Evolutionary conservation across 2,888 invertebrate genomes (phyloP), one percentile per base, ranked within the genome.

Genomic region (Leistus spinibarbis): DNA sequence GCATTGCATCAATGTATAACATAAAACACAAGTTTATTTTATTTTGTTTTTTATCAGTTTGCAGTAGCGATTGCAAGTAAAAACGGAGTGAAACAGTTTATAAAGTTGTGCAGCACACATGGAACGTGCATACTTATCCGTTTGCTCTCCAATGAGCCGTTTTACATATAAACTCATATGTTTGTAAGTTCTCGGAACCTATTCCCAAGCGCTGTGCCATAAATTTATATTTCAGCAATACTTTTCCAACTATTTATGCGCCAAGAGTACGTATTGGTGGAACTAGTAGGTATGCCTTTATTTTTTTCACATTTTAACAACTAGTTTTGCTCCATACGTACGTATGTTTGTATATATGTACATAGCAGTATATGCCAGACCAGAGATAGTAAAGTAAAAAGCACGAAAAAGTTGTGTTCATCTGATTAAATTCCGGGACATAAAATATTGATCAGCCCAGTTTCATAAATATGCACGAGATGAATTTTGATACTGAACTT

Each of bases 201-300:
- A 60, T 19, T 60, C 60, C 10, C 17, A 10, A 60, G 22, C 22
- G 17, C 9, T 20, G 16, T 20, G 9, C 3, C 22, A 60, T 20
- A 60, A 60, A 60, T 60, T 60, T 60, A 60, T 20, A 60, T 60
- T 60, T 60, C 22, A 60, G 22, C 17, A 16, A 60, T 60, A 60
- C 17, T 40, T 40, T 40, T 13, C 10, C 40, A 40, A 40, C 40
- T 40, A 40, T 40, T 40, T 40, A 40, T 40, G 40, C 40, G 40
- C 40, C 40, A 40, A 40, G 40, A 40, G 40, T 40, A 40, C 40
- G n/a, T n/a, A n/a, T n/a, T n/a, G n/a, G n/a, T n/a, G n/a, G n/a
- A n/a, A n/a, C n/a, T n/a, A n/a, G n/a, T n/a, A n/a, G n/a, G n/a
- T n/a, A n/a, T 13, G 40, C 40, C 7, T 40, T 1, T 40, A 40